Conservation (phyloP, 2,888 invertebrate genomes). For the Mythimna albipuncta region DNA sequence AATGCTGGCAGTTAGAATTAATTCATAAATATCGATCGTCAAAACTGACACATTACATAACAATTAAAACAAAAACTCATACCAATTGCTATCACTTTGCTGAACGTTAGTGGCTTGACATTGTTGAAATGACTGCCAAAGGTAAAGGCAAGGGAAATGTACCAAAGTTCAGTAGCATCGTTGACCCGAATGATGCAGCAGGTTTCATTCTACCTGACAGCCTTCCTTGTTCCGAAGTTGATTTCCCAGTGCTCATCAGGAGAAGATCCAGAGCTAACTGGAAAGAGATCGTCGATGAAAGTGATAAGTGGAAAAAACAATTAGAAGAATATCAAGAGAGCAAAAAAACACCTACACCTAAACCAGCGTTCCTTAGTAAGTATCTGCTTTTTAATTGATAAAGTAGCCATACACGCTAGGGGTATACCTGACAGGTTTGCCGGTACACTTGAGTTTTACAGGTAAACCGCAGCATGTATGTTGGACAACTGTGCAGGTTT, state of each 20-base stretch:
- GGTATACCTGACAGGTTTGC: no score
- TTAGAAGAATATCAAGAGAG: conserved; percentile 74
- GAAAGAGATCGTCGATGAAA: conserved; percentile 80
- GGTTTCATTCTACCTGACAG: conserved; percentile 82
- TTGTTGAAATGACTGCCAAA: conserved; percentile 77
- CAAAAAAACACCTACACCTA: conserved; percentile 69
- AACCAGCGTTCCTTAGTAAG: conserved; percentile 81
- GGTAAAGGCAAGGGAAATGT: conserved; percentile 80
- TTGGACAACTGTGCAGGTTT: no score
- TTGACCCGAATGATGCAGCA: conserved; percentile 71
- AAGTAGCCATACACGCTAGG: no score
- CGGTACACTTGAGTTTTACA: no score
- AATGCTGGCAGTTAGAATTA: conserved; percentile 20
- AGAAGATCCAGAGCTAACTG: conserved; percentile 75
- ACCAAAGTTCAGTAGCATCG: conserved; percentile 62
- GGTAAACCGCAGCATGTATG: no score
- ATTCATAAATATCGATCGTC: not conserved
- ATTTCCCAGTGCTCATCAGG: conserved; percentile 78
- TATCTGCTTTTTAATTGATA: not conserved
- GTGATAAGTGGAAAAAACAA: conserved; percentile 71
- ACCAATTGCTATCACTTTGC: not conserved
- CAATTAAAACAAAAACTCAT: not conserved
- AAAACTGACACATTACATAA: not conserved
- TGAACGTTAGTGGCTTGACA: not conserved
- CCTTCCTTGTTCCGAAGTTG: conserved; percentile 83